Conservation (phyloP, 2,797 vertebrate genomes). For the Novumbra hubbsi region DNA sequence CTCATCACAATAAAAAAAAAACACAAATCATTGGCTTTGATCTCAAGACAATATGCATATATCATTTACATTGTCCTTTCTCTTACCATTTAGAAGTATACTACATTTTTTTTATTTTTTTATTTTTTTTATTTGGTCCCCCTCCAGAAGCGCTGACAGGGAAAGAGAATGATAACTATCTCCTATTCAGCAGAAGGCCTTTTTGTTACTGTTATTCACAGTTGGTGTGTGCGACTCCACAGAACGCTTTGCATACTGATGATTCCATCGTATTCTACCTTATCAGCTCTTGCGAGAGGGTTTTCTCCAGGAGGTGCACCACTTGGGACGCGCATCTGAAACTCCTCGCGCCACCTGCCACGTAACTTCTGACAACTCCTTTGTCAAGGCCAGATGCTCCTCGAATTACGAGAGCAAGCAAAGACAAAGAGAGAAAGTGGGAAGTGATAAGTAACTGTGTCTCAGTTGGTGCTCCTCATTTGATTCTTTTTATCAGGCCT, state of each 20-base stretch:
- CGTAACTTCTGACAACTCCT: slow-evolving; percentile 54
- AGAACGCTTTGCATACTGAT: background rate
- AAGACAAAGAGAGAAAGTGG: slow-evolving; percentile 21
- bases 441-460: slow-evolving; percentile 33
- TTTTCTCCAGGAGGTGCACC: slow-evolving; percentile 10
- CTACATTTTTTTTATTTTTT: slow-evolving; percentile 4
- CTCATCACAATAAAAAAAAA: slow-evolving; percentile 15
- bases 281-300: background rate
- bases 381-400: slow-evolving; percentile 49
- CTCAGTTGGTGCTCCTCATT: background rate
- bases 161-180: slow-evolving; percentile 61
- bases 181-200: slow-evolving; percentile 48
- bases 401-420: slow-evolving; percentile 24
- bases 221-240: background rate
- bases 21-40: slow-evolving; percentile 36
- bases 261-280: background rate
- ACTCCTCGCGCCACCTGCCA: slow-evolving; percentile 46
- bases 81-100: too few relatives aligned
- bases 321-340: slow-evolving; percentile 6
- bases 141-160: background rate
- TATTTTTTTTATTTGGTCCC: background rate
- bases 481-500: slow-evolving; percentile 27
- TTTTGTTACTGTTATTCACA: slow-evolving; percentile 46
- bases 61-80: slow-evolving; percentile 25
- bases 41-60: slow-evolving; percentile 33